These are phyloP conservation scores for Drosophila tristis DNA, from an alignment of 1,140 invertebrate species.

Conservation along the genomic window DNA sequence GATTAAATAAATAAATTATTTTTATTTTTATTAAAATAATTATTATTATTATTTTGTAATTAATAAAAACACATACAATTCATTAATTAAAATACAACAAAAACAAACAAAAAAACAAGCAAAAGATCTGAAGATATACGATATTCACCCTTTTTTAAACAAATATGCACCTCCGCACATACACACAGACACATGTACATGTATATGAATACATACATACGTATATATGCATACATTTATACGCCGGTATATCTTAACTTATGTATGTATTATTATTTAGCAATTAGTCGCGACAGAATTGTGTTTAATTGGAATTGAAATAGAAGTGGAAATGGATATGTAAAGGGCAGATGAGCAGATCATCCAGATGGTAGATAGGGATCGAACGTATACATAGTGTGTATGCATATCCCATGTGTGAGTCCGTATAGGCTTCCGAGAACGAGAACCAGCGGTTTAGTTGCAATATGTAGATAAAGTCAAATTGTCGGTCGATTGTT, in stretches of 20 bases:
- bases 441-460: slow-evolving; percentile 61
- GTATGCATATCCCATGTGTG: slow-evolving; percentile 1
- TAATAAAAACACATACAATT: slow-evolving; percentile 53
- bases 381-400: slow-evolving; percentile 12
- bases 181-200: not conserved
- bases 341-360: slow-evolving; percentile 7
- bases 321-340: not conserved
- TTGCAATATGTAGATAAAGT: slow-evolving; percentile 77
- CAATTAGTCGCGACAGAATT: slow-evolving; percentile 32
- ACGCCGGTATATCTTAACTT: slow-evolving; percentile 22
- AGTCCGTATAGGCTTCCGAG: slow-evolving; percentile 38
- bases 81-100: slow-evolving; percentile 38
- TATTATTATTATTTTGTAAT: slow-evolving; percentile 78
- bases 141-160: slow-evolving; percentile 18
- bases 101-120: slow-evolving; percentile 1
- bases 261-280: slow-evolving; percentile 57
- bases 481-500: slow-evolving; percentile 19
- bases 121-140: not conserved
- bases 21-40: slow-evolving; percentile 74
- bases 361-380: slow-evolving; percentile 10
- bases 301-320: slow-evolving; percentile 2
- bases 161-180: slow-evolving; percentile 5
- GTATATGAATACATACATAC: slow-evolving; percentile 29
- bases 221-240: slow-evolving; percentile 32
- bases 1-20: slow-evolving; percentile 80